Evolutionary conservation across 2,888 invertebrate genomes (phyloP).

Genomic region (Acleris cristana): DNA sequence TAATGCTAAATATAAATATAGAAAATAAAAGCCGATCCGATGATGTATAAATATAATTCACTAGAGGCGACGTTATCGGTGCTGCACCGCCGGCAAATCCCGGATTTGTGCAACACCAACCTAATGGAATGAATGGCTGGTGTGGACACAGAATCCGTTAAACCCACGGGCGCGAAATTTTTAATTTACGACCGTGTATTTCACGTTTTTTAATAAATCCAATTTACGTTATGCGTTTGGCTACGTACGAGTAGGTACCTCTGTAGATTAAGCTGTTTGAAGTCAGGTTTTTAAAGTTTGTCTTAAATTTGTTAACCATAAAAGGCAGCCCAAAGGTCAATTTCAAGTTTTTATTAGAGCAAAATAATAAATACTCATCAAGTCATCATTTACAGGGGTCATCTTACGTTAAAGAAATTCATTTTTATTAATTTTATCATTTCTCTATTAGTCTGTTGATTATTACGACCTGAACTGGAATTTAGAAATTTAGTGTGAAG

Average conservation of each 20-base stretch:
- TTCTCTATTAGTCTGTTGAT: too few species aligned
- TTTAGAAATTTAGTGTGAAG: too few species aligned
- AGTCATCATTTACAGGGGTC: too few species aligned
- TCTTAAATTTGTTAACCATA: too few species aligned
- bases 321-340: too few species aligned
- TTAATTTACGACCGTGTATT: slow-evolving; percentile 9
- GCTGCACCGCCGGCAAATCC: slow-evolving; percentile 47
- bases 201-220: slow-evolving; percentile 1
- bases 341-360: too few species aligned
- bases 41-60: slow-evolving; percentile 11
- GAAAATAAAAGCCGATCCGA: slow-evolving; percentile 11
- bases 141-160: slow-evolving; percentile 20
- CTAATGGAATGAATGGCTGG: slow-evolving; percentile 26
- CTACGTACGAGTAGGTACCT: background rate
- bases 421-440: too few species aligned
- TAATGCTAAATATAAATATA: background rate
- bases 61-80: slow-evolving; percentile 46
- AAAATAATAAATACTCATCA: too few species aligned
- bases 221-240: background rate
- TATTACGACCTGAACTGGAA: too few species aligned
- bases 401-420: too few species aligned
- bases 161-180: slow-evolving; percentile 20
- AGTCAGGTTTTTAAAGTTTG: too few species aligned
- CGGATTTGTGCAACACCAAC: slow-evolving; percentile 43
- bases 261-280: too few species aligned